Conservation (phyloP, 2,888 invertebrate genomes). For the Teinopalpus imperialis region DNA sequence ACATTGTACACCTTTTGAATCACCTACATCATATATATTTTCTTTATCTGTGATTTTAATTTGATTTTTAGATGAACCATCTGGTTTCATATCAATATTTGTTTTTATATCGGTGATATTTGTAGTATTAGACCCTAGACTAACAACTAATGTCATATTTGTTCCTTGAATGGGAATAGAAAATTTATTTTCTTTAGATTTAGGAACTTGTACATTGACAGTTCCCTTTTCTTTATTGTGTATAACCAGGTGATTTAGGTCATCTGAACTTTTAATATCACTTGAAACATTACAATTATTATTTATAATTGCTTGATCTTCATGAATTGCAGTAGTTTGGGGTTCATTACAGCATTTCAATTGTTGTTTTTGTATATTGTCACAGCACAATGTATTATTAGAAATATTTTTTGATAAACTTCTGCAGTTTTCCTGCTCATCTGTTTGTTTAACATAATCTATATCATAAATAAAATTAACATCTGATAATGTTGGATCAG, state of each 20-base stretch:
- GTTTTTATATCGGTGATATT: background rate
- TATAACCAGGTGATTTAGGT: background rate
- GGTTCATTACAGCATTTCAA: background rate
- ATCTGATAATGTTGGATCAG: conserved; percentile 63
- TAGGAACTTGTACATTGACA: conserved; percentile 22
- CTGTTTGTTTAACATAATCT: conserved; percentile 50
- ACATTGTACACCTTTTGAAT: conserved; percentile 56
- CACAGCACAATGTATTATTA: too few species aligned
- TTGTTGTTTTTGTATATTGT: background rate
- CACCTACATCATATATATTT: conserved; percentile 45
- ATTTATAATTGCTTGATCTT: conserved; percentile 6
- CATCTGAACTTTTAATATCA: background rate
- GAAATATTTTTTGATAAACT: conserved; percentile 11
- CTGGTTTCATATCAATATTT: background rate
- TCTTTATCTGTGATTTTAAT: conserved; percentile 38
- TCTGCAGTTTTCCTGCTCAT: conserved; percentile 34
- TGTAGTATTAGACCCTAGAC: conserved; percentile 31
- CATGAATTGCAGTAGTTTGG: background rate
- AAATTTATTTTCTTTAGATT: conserved; percentile 44
- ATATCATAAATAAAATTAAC: conserved; percentile 52
- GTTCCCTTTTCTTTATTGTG: conserved; percentile 12
- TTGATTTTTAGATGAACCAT: conserved; percentile 4
- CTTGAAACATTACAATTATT: background rate
- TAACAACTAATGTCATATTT: conserved; percentile 66
- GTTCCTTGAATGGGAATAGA: conserved; percentile 69